A percentile compares a stretch with the other conserved stretches of the same genome.
Evolutionary conservation across 2,113 vertebrate genomes (phyloP).

Genomic region (Scomber colias): DNA sequence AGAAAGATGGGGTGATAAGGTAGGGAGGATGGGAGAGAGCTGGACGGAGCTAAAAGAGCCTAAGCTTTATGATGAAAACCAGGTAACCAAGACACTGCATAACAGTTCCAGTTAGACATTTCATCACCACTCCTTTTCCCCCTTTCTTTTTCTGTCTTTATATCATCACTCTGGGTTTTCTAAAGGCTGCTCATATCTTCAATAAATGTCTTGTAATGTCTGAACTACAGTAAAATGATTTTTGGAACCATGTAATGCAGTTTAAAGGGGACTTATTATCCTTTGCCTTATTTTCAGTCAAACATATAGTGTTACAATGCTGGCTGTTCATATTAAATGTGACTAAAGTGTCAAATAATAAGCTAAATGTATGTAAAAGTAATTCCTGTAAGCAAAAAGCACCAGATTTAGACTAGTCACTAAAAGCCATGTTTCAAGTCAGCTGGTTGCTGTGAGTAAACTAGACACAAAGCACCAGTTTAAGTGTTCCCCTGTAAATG

Average conservation of each 20-base stretch:
- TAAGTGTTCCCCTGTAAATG: neutral
- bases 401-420: no score
- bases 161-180: neutral
- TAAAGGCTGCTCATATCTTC: neutral
- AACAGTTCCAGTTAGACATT: slow-evolving; percentile 36
- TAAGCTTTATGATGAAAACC: slow-evolving; percentile 37
- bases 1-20: slow-evolving; percentile 41
- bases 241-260: neutral
- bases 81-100: slow-evolving; percentile 25
- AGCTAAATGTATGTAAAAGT: no score
- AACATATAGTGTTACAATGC: no score
- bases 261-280: no score
- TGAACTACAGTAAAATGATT: neutral
- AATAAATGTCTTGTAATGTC: neutral
- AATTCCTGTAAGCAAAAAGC: no score
- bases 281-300: no score
- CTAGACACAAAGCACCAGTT: no score
- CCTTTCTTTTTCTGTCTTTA: neutral
- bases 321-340: no score
- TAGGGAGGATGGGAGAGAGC: slow-evolving; percentile 12
- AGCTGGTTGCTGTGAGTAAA: no score
- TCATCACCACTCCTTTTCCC: slow-evolving; percentile 15
- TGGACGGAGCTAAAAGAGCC: neutral
- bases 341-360: no score
- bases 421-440: no score